Conservation (phyloP, 2,797 vertebrate species). For the Adelosebastes latens region DNA sequence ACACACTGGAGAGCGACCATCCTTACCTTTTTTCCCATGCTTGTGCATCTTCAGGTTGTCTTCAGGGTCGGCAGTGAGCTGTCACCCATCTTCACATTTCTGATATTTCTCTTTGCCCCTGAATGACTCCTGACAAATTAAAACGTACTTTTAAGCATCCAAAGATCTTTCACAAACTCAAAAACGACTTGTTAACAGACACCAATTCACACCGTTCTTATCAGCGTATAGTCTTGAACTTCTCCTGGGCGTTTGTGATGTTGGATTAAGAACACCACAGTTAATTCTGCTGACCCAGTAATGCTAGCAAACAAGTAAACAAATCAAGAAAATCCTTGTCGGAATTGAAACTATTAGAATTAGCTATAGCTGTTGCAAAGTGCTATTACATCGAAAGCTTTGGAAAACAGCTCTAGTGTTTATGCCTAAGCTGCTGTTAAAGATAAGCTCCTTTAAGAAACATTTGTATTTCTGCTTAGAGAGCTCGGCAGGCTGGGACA, state of each 20-base stretch:
- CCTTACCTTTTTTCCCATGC: constrained; percentile 58
- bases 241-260: constrained; percentile 23
- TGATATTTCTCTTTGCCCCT: constrained; percentile 19
- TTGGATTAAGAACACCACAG: constrained; percentile 47
- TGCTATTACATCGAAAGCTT: constrained; percentile 71
- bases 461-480: constrained; percentile 73
- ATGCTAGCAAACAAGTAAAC: constrained; percentile 64
- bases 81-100: constrained; percentile 24
- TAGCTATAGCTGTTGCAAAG: constrained; percentile 71
- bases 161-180: constrained; percentile 7
- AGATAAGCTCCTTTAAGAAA: constrained; percentile 74
- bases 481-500: constrained; percentile 14
- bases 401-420: constrained; percentile 72
- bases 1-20: constrained; percentile 31
- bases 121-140: constrained; percentile 30
- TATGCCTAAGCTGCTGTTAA: constrained; percentile 73
- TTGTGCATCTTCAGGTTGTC: constrained; percentile 31
- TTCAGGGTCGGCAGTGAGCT: constrained; percentile 5
- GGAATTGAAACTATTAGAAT: constrained; percentile 81
- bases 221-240: background rate
- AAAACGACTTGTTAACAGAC: background rate
- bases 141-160: background rate
- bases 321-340: constrained; percentile 73
- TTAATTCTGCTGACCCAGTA: constrained; percentile 71
- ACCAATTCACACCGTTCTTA: background rate